Evolutionary conservation across 2,888 invertebrate genomes (phyloP).

Genomic region (Cyrtodaria siliqua): DNA sequence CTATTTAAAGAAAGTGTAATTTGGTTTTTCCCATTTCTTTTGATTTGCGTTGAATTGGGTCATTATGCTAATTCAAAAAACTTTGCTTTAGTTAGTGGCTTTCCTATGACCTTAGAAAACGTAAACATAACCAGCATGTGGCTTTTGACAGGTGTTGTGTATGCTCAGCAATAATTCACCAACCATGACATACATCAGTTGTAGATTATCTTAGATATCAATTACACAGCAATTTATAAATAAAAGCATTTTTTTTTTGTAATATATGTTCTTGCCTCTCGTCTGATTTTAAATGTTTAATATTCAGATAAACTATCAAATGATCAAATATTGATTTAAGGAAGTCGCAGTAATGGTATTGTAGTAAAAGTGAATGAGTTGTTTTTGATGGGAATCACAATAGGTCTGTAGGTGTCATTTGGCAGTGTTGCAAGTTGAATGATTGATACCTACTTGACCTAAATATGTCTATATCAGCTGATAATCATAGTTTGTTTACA

Average conservation of each 20-base stretch:
- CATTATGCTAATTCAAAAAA: constrained; percentile 52
- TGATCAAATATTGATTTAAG: too few species aligned
- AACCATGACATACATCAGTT: not conserved
- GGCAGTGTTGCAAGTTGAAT: not conserved
- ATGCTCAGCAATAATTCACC: too few species aligned
- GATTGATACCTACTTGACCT: not conserved
- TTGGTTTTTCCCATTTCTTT: constrained; percentile 44
- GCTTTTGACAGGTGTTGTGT: constrained; percentile 28
- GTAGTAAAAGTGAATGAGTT: too few species aligned
- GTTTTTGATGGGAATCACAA: too few species aligned
- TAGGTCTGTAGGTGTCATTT: too few species aligned
- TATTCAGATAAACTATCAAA: too few species aligned
- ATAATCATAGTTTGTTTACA: constrained; percentile 53
- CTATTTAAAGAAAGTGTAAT: constrained; percentile 49
- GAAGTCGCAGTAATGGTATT: not conserved
- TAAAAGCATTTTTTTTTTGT: too few species aligned
- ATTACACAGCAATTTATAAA: not conserved
- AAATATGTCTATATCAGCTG: constrained; percentile 24
- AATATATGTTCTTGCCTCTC: too few species aligned
- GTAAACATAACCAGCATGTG: constrained; percentile 38
- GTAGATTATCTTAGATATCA: not conserved
- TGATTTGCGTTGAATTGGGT: constrained; percentile 28
- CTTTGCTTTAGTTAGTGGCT: constrained; percentile 27
- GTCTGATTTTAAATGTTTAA: too few species aligned
- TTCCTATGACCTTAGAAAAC: constrained; percentile 34